Evolutionary conservation across 1,140 invertebrate species (phyloP).

Genomic region (Drosophila mauritiana): DNA sequence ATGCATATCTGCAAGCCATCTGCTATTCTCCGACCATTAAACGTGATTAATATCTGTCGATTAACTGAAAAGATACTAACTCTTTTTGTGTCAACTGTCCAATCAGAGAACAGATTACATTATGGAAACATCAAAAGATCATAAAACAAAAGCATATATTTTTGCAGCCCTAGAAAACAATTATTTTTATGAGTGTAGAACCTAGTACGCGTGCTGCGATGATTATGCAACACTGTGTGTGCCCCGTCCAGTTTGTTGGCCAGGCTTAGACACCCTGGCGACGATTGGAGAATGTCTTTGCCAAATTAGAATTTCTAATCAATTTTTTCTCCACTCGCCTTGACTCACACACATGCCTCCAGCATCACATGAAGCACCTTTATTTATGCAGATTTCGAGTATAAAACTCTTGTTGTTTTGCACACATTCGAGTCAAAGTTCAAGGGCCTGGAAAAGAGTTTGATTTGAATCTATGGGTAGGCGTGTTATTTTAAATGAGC

Average conservation of each 20-base stretch:
- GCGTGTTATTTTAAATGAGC: conserved; percentile 5
- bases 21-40: conserved; percentile 10
- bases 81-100: conserved; percentile 11
- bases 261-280: conserved; percentile 66
- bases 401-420: conserved; percentile 1
- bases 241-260: conserved; percentile 32
- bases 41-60: conserved; percentile 37
- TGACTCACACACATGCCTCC: conserved; percentile 46
- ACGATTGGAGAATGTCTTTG: conserved; percentile 32
- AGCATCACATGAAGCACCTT: conserved; percentile 37
- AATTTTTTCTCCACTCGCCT: conserved; percentile 36
- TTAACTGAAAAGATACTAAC: conserved; percentile 11
- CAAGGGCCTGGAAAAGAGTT: conserved; percentile 32
- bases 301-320: conserved; percentile 75
- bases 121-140: neutral
- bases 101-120: neutral
- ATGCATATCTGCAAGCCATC: conserved; percentile 45
- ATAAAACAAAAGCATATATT: no score
- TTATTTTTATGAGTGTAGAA: conserved; percentile 9
- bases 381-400: conserved; percentile 34
- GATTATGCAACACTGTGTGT: conserved; percentile 58
- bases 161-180: no score
- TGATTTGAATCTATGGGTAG: neutral
- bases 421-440: conserved; percentile 32
- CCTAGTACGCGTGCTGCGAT: conserved; percentile 31